Evolutionary conservation across 2,888 invertebrate species (phyloP), one percentile per base, ranked within the genome.

Genomic region (Drosophila sordidula): DNA sequence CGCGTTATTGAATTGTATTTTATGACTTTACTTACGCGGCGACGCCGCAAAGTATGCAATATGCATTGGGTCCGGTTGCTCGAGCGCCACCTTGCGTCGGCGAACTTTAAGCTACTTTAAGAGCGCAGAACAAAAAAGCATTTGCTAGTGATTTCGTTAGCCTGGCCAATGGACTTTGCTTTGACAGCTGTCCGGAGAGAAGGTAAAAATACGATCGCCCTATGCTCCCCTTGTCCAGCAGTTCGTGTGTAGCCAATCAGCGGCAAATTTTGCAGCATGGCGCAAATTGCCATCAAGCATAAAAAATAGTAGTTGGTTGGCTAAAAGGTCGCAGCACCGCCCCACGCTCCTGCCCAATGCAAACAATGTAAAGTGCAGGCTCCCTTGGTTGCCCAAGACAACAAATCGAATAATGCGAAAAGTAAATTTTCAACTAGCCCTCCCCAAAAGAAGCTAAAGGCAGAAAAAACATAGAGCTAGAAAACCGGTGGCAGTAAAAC

Each of bases 331-430:
- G 61, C 62, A 75, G 54, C 44, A 45, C 57, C 63, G 36, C 22
- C 49, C 14, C 6, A 39, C 52, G 50, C 51, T 41, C 18, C 38
- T 50, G 56, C 46, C 47, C 78, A 79, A 77, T 69, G 79, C 79
- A 80, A 80, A 82, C 79, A 80, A 80, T 80, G 79, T 80, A 80
- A 80, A 80, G 79, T 80, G 79, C 78, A 78, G 75, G 71, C 77
- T 49, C 64, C 77, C 79, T 78, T 78, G 78, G 81, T 80, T 80
- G 75, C 80, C 79, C 83, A 86, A 84, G 88, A 83, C 83, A 84
- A 84, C 83, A 84, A 84, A 84, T 84, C 88, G 88, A 82, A 84
- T 84, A 88, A 84, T 88, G 88, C 88, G 88, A 80, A 84, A 84
- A 86, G 88, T 84, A 84, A 84, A 88, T 84, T 88, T 88, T 82